Evolutionary conservation across 2,113 vertebrate genomes (phyloP).

Genomic region (Grus americana): DNA sequence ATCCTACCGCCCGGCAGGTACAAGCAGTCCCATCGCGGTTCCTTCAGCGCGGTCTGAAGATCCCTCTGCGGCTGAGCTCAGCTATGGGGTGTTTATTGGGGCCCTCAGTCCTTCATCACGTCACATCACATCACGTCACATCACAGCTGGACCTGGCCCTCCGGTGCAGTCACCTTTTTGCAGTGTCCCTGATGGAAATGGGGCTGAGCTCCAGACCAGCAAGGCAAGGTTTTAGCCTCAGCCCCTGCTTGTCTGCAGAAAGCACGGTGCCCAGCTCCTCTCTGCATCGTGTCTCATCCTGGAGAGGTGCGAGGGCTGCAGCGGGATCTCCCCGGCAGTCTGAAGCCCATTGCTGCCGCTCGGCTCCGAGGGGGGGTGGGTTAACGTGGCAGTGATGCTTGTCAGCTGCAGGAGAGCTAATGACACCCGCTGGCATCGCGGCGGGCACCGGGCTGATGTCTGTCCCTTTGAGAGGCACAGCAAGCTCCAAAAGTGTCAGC

Average conservation of each 20-base stretch:
- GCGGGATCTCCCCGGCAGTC: neutral
- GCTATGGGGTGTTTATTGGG: neutral
- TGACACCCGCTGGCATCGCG: neutral
- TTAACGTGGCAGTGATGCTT: neutral
- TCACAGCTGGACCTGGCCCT: accelerated
- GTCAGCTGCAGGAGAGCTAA: neutral
- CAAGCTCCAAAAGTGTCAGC: neutral
- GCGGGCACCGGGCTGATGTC: neutral
- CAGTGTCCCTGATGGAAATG: accelerated
- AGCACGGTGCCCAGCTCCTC: accelerated
- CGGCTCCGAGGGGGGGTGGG: neutral
- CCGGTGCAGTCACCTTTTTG: neutral
- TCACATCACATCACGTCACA: too few relatives aligned
- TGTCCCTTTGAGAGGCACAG: neutral
- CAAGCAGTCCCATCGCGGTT: accelerated
- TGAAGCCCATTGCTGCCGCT: neutral
- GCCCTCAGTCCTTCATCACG: accelerated
- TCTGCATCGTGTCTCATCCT: neutral
- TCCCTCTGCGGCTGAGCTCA: neutral
- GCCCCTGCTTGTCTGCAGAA: neutral
- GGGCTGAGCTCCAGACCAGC: neutral
- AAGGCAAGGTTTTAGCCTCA: neutral
- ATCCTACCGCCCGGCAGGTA: accelerated
- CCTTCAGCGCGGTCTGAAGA: neutral
- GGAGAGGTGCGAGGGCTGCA: neutral